Evolutionary conservation across 2,113 vertebrate species (phyloP), one percentile per base, ranked within the genome.

Genomic region (Cyphomyrus discorhynchus): DNA sequence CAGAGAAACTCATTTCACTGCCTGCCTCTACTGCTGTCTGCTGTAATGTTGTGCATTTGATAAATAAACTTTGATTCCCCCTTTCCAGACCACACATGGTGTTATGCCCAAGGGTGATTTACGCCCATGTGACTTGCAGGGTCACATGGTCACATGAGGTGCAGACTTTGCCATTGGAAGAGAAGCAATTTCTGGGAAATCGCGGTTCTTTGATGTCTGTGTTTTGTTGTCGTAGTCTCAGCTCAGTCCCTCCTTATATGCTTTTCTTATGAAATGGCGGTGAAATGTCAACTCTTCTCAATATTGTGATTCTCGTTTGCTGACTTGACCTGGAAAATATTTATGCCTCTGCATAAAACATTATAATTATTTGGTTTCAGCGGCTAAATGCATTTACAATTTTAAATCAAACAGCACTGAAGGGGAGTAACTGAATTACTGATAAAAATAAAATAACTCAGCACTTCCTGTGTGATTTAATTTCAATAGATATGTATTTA

Each of bases 371-470:
- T 80, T 80, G 35, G 17, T 80, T 80, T 80, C 74, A 80, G 15
- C 15, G 10, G 35, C 74, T 42, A 80, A 80, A 80, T 42, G 15
- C 39, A 80, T 80, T 42, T 80, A 80, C 74, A 80, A 80, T 80
- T 80, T 80, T 42, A 80, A 80, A 80, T 80, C 17, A 35, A 80
- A 42, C 35, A 42, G 74, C 35, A 42, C 74, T 80, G 35, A 80
- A 80, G 35, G 74, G 74, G 17, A 80, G 74, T 80, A 80, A 80
- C 74, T 42, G 74, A 80, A 80, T 80, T 80, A 80, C 74, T 42
- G 74, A 80, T 80, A 80, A 42, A 80, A 80, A 80, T 80, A 80
- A 80, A 80, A 80, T 42, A 42, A 15, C 74, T 80, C 74, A 80
- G 74, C 74, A 80, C 15, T 77, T 77, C 35, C 74, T 80, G 74